phyloP scores from a whole-genome alignment of 1,140 invertebrate genomes.

The Drosophila orena region DNA sequence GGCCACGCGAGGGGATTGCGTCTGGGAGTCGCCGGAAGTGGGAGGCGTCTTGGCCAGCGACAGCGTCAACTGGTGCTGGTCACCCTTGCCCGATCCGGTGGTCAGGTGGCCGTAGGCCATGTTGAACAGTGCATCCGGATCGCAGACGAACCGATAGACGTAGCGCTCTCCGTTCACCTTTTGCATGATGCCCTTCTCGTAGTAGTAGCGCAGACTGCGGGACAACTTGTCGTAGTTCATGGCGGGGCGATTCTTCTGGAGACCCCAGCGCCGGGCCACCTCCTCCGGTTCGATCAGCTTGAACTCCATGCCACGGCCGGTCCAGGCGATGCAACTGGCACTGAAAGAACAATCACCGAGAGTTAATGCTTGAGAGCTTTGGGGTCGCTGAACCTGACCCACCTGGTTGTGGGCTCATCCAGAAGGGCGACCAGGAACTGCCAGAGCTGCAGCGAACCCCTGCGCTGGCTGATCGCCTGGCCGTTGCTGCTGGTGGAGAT shows the following conservation, averaged over 20 bases:
- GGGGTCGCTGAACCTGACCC: neutral
- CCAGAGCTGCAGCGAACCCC: conserved; percentile 96
- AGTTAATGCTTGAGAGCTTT: no score
- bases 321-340: conserved; percentile 97
- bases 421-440: conserved; percentile 96
- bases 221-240: conserved; percentile 99
- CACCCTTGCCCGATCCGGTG: conserved; percentile 44
- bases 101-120: conserved; percentile 88
- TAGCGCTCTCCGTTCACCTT: conserved; percentile 98
- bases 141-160: conserved; percentile 98
- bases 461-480: conserved; percentile 85
- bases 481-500: conserved; percentile 75
- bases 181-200: conserved; percentile 99
- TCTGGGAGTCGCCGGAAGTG: conserved; percentile 39
- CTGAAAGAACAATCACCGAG: conserved; percentile 84
- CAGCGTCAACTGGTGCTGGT: conserved; percentile 68
- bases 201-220: conserved; percentile 96
- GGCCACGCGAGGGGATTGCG: conserved; percentile 60
- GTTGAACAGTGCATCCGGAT: conserved; percentile 95
- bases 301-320: conserved; percentile 96
- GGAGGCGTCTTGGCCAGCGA: conserved; percentile 60
- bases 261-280: conserved; percentile 93
- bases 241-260: conserved; percentile 95
- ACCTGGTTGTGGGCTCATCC: conserved; percentile 90
- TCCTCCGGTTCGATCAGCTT: conserved; percentile 98